Conservation (phyloP, 2,888 invertebrate species). For the Agrochola circellaris region DNA sequence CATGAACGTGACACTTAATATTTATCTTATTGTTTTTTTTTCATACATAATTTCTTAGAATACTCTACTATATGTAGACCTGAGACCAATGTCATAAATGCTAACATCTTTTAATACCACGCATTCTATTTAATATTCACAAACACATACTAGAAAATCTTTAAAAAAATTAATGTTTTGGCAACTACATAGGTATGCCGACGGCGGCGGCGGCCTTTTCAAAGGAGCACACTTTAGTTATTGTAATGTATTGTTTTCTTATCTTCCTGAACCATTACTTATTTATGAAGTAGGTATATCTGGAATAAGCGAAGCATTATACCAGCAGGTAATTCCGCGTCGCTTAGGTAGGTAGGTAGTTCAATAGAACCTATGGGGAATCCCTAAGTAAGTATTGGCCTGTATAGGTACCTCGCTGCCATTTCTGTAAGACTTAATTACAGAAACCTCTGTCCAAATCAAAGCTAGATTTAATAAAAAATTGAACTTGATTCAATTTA, state of each 20-base stretch:
- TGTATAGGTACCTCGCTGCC: no score
- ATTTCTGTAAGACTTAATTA: background rate
- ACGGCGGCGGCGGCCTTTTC: slow-evolving; percentile 34
- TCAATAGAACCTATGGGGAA: background rate
- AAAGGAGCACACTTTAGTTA: slow-evolving; percentile 16
- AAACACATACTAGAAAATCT: background rate
- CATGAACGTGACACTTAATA: background rate
- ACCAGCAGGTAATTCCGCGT: slow-evolving; percentile 9
- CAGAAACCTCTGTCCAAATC: background rate
- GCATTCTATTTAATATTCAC: background rate
- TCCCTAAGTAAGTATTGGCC: background rate
- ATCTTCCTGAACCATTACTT: background rate
- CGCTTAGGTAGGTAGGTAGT: background rate
- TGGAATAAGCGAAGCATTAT: slow-evolving; percentile 1
- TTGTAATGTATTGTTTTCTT: slow-evolving; percentile 29
- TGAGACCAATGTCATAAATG: background rate
- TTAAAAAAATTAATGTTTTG: background rate
- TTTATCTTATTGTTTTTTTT: background rate
- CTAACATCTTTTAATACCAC: slow-evolving; percentile 6
- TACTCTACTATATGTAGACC: background rate
- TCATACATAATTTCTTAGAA: background rate
- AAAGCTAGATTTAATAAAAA: no score
- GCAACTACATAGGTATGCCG: background rate
- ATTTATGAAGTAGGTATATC: slow-evolving; percentile 7
- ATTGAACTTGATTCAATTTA: no score